Evolutionary conservation across 2,113 vertebrate species (phyloP).

Genomic region (Aplodontia rufa): DNA sequence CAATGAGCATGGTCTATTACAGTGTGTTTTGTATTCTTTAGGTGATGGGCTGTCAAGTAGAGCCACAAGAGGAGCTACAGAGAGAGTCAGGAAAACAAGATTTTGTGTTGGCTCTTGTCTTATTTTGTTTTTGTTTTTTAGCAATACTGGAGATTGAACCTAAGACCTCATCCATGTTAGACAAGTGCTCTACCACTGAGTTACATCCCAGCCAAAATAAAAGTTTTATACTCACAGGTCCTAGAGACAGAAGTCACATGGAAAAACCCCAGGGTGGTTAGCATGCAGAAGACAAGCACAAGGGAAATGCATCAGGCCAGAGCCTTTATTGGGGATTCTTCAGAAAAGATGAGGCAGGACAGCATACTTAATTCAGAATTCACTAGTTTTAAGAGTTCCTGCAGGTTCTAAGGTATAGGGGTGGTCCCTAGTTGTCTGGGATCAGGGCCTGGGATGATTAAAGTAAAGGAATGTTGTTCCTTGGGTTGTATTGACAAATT

Average conservation of each 20-base stretch:
- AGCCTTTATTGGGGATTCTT: not conserved
- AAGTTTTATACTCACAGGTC: not conserved
- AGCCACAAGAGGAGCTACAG: not conserved
- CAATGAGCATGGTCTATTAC: not conserved
- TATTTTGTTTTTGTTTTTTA: no score
- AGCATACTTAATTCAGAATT: not conserved
- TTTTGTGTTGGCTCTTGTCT: no score
- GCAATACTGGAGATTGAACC: no score
- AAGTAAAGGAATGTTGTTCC: not conserved
- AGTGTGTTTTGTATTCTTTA: not conserved
- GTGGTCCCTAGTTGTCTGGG: not conserved
- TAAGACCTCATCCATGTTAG: no score
- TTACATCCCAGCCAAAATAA: no score
- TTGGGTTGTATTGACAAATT: not conserved
- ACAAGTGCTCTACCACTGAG: no score
- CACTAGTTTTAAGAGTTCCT: not conserved
- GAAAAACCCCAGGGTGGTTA: not conserved
- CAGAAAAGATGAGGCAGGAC: not conserved
- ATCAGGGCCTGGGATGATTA: no score
- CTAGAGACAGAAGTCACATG: not conserved
- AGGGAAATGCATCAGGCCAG: not conserved
- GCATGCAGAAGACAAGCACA: not conserved
- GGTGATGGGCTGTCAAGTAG: not conserved
- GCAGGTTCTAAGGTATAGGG: not conserved
- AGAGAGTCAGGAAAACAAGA: not conserved